Evolutionary conservation across 2,113 vertebrate genomes (phyloP), one percentile per base, ranked within the genome.

Genomic region (Geococcyx californianus): DNA sequence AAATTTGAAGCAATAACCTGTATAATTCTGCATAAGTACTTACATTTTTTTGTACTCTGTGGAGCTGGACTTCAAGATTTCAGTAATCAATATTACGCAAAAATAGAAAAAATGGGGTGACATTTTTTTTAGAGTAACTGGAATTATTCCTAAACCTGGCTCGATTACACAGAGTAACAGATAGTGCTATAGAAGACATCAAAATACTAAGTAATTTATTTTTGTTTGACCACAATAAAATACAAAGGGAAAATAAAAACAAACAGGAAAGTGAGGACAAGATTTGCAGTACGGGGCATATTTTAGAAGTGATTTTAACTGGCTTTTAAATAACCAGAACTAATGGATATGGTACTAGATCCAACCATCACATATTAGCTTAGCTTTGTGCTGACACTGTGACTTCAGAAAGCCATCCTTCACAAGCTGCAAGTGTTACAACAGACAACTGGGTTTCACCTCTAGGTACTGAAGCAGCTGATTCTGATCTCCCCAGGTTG

Each of bases 271-370:
- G 8, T 18, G 8, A 83, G 10, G 74, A 87, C 42, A 85, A 29
- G 7, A 28, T 69, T 91, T 95, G 67, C 40, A 76, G 36, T 25
- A 60, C 26, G 11, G 10, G 8, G 5, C 45, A 16, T 45, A 79
- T 85, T 87, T 93, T 33, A 87, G 52, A 68, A 91, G 60, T 49
- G 7, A 87, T 60, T 94, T 94, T 87, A 82, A 84, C 11, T 76
- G 70, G 36, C 36, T 96, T 95, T 93, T 90, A 87, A 85, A 82
- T 59, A 80, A 68, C 40, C 45, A 86, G 51, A 95, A 93, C 44
- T 70, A 79, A 88, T n/a, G 51, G 63, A 45, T 70, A 44, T 20
- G 23, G 58, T 77, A 69, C 79, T 79, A 69, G 66, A 76, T 69
- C 51, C 51, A 93, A 78, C 64, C 26, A 86, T 16, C 45, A 49